These are phyloP conservation scores for Steinernema khuongi DNA, from an alignment of 1,140 invertebrate species.

Conservation along the genomic window DNA sequence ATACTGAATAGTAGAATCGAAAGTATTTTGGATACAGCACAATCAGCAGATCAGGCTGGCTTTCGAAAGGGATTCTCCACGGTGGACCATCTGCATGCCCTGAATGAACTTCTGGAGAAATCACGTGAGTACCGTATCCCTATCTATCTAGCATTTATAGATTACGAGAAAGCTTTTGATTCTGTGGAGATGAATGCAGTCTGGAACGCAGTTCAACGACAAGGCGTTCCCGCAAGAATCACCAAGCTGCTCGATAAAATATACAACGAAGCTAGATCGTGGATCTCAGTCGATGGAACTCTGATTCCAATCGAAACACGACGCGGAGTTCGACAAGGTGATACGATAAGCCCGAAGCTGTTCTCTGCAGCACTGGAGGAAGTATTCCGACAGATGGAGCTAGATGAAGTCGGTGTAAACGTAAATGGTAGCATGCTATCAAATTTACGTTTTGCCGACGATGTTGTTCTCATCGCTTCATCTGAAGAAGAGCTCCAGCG, in stretches of 20 bases:
- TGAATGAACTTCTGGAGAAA: constrained; percentile 15
- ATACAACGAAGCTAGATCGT: constrained; percentile 7
- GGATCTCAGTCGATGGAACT: background rate
- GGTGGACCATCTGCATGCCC: constrained; percentile 29
- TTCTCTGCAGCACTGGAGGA: constrained; percentile 15
- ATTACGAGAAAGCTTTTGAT: constrained; percentile 24
- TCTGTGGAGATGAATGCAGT: constrained; percentile 5
- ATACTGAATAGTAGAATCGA: constrained; percentile 9
- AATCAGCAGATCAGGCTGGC: constrained; percentile 29
- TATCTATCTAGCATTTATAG: constrained; percentile 14
- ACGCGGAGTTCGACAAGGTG: constrained; percentile 26
- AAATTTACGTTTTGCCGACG: constrained; percentile 19
- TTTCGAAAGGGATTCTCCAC: constrained; percentile 37
- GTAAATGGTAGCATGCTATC: constrained; percentile 13
- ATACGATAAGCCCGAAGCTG: constrained; percentile 16
- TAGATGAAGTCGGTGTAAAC: constrained; percentile 19
- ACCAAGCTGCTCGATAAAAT: constrained; percentile 11
- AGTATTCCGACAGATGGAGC: background rate
- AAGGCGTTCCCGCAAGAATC: constrained; percentile 15
- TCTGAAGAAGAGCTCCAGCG: constrained; percentile 7
- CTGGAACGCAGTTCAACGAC: background rate
- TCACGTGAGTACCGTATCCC: background rate
- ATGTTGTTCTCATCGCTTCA: background rate
- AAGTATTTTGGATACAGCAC: constrained; percentile 11
- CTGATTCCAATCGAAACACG: constrained; percentile 1